These are phyloP conservation scores for Pelecanoides urinatrix DNA, from an alignment of 2,113 vertebrate species.

Conservation along the genomic window DNA sequence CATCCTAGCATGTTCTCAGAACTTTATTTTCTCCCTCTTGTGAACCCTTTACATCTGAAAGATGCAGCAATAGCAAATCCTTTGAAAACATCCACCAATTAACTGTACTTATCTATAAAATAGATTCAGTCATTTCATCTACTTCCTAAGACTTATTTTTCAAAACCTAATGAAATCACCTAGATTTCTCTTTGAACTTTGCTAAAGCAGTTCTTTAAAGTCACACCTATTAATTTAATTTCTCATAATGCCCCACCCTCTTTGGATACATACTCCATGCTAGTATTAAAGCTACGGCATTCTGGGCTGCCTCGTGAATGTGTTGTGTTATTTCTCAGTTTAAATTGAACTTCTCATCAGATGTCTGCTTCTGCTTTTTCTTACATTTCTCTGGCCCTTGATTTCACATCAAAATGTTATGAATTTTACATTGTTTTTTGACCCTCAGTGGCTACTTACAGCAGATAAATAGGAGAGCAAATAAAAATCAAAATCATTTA, in stretches of 20 bases:
- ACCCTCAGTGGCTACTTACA: neutral
- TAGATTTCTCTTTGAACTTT: neutral
- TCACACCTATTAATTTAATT: neutral
- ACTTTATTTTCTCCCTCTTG: neutral
- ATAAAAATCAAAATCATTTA: neutral
- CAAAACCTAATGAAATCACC: neutral
- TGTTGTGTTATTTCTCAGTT: neutral
- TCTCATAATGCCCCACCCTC: neutral
- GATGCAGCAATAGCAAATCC: neutral
- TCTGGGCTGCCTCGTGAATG: neutral
- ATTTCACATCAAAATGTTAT: neutral
- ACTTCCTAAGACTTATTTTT: neutral
- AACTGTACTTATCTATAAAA: neutral
- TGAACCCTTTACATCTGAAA: neutral
- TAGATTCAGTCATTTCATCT: neutral
- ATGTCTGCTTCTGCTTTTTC: neutral
- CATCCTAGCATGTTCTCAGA: neutral
- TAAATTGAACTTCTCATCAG: neutral
- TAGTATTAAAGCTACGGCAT: neutral
- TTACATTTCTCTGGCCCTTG: neutral
- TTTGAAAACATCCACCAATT: conserved; percentile 14
- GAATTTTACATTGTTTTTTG: neutral
- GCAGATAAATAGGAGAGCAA: neutral
- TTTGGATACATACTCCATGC: neutral
- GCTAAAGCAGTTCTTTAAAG: neutral